These are phyloP conservation scores for Puntigrus tetrazona DNA, from an alignment of 2,113 vertebrate species.

Conservation along the genomic window DNA sequence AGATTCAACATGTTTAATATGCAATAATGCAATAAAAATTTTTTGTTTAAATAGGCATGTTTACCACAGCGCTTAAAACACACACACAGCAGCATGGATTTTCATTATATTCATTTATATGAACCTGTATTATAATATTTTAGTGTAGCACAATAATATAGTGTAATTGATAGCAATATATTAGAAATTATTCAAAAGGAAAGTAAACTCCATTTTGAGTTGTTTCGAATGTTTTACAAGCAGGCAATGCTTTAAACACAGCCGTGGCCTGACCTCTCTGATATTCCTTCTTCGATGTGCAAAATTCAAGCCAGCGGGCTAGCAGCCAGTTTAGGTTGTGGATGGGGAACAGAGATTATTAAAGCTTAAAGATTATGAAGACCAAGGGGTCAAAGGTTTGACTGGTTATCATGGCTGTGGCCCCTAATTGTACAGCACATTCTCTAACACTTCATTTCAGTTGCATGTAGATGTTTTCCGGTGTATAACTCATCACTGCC, in stretches of 20 bases:
- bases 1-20: neutral
- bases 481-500: neutral
- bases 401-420: neutral
- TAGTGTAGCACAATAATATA: no score
- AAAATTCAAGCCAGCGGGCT: neutral
- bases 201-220: no score
- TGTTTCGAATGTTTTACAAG: neutral
- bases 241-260: neutral
- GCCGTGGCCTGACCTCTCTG: neutral
- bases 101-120: neutral
- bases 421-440: neutral
- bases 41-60: neutral
- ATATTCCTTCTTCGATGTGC: neutral
- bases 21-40: neutral
- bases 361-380: slow-evolving; percentile 8
- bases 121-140: neutral
- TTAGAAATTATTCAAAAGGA: no score
- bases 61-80: neutral
- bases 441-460: neutral
- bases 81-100: neutral
- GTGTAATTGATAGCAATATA: no score
- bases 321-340: neutral
- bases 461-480: neutral
- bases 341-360: slow-evolving; percentile 1
- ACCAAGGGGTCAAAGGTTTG: slow-evolving; percentile 9